Evolutionary conservation across 2,888 invertebrate genomes (phyloP), one percentile per base, ranked within the genome.

Genomic region (Hoplodrina ambigua): DNA sequence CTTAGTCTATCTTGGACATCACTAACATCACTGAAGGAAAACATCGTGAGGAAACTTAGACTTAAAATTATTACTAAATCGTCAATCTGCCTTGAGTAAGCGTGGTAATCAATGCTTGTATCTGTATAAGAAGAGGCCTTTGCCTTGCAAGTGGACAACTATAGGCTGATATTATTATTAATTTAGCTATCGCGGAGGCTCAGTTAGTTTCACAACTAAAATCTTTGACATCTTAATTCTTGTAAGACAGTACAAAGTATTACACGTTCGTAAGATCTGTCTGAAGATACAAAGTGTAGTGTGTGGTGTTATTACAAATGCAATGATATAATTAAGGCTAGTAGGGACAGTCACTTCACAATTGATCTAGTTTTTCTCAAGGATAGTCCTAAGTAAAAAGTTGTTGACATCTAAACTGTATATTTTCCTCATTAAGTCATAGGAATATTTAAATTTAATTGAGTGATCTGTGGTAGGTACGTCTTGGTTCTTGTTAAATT

Each of bases 291-390:
- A 57, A 17, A 13, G 25, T 54, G 72, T 6, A 41, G 46, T 81
- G 66, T 80, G 30, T 71, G 54, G 15, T 80, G 37, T 17, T 20
- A 52, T 70, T 61, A 71, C 25, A 44, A 71, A 64, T 52, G 55
- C 50, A 49, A 33, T 59, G 52, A 77, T 44, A 76, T 74, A 82
- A 85, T 81, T 85, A 81, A 71, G 74, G 69, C 67, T 69, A 75
- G 73, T 78, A 57, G 56, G 52, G 82, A 83, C 85, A 85, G 85
- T 85, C 85, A 82, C 82, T 84, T 75, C 68, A 66, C 80, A 79
- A 79, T 81, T 75, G 86, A 84, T 88, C 89, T 86, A 88, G 87
- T 86, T 89, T 85, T 84, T 84, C 86, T 88, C 89, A 89, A 89
- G 90, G 89, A 86, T 87, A 81, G 49, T 71, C 72, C 63, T 80